Evolutionary conservation across 2,888 invertebrate genomes (phyloP).

Genomic region (Eristalinus sepulchralis): DNA sequence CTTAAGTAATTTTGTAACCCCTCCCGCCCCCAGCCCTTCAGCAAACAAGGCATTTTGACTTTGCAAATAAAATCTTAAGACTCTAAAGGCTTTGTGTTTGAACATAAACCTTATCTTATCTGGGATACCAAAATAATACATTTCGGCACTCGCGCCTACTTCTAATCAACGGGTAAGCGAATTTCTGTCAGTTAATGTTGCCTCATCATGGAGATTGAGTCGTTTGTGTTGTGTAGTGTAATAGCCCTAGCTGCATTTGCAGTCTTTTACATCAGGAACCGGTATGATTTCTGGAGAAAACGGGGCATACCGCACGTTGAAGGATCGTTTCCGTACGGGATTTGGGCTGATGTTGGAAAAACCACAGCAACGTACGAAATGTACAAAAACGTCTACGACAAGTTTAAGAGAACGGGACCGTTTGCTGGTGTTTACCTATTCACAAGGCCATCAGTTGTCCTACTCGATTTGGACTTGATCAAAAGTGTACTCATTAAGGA

Average conservation of each 20-base stretch:
- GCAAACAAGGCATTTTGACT: too few relatives aligned
- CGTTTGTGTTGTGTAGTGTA: background rate
- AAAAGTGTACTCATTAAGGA: constrained; percentile 64
- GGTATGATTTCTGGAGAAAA: constrained; percentile 72
- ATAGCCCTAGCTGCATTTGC: background rate
- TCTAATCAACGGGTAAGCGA: too few relatives aligned
- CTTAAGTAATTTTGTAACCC: too few relatives aligned
- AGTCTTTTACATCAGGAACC: background rate
- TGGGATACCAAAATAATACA: too few relatives aligned
- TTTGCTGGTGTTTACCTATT: constrained; percentile 78
- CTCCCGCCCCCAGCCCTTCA: too few relatives aligned
- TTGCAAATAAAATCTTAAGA: too few relatives aligned
- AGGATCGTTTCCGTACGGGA: constrained; percentile 69
- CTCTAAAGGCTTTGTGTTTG: too few relatives aligned
- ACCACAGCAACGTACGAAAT: constrained; percentile 74
- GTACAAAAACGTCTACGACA: constrained; percentile 74
- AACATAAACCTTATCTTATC: too few relatives aligned
- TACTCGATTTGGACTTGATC: constrained; percentile 56
- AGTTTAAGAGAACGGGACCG: constrained; percentile 74
- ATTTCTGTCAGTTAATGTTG: background rate
- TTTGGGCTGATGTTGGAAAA: constrained; percentile 73
- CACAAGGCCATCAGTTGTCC: constrained; percentile 72
- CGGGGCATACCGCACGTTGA: constrained; percentile 73
- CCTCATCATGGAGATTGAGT: background rate
- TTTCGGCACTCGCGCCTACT: too few relatives aligned